Percentiles rank a stretch among this genome's conserved stretches.
Evolutionary conservation across 1,140 invertebrate genomes (phyloP).

Genomic region (Drosophila subobscura): DNA sequence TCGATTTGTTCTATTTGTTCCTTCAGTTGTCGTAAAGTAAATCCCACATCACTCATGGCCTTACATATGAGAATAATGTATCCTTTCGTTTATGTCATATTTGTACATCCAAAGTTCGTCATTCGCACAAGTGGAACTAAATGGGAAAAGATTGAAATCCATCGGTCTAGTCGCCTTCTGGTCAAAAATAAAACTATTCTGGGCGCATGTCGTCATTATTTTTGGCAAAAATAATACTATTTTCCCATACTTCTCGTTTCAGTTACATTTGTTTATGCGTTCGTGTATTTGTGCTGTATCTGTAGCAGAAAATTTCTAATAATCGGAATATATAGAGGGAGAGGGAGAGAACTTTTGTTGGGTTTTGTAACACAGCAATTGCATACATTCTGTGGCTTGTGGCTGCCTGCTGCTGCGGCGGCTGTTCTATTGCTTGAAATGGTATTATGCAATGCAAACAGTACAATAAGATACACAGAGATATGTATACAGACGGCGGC

Average conservation of each 20-base stretch:
- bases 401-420: conserved; percentile 18
- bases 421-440: conserved; percentile 66
- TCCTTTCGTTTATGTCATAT: too few relatives aligned
- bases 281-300: conserved; percentile 6
- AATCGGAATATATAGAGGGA: neutral
- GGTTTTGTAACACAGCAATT: conserved; percentile 23
- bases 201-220: conserved; percentile 63
- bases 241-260: conserved; percentile 31
- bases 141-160: too few relatives aligned
- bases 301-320: conserved; percentile 24
- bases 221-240: conserved; percentile 36
- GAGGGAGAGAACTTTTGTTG: neutral
- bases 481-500: conserved; percentile 2
- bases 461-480: conserved; percentile 38
- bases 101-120: too few relatives aligned
- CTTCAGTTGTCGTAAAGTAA: too few relatives aligned
- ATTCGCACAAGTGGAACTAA: too few relatives aligned
- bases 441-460: conserved; percentile 76
- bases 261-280: conserved; percentile 17
- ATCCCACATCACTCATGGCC: too few relatives aligned
- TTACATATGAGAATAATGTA: too few relatives aligned
- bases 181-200: conserved; percentile 51
- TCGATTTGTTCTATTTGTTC: too few relatives aligned
- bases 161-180: too few relatives aligned
- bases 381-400: conserved; percentile 46